phyloP scores from a whole-genome alignment of 2,888 invertebrate species.

The Platynereis dumerilii region DNA sequence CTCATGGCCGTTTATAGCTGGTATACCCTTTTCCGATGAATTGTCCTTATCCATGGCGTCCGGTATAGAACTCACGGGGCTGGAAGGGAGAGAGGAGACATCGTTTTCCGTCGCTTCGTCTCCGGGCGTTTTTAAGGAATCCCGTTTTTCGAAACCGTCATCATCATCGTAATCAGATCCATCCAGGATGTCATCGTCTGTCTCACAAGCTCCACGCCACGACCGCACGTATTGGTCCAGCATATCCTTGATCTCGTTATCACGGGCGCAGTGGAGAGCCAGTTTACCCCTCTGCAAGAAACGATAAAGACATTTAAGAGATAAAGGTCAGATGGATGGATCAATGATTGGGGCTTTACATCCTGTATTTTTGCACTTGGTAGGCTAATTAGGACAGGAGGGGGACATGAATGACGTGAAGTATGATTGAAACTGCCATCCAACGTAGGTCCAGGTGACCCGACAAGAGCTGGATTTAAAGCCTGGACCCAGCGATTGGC shows the following conservation, averaged over 20 bases:
- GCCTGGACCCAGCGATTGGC: no score
- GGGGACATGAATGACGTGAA: no score
- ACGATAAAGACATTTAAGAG: not conserved
- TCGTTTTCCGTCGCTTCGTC: conserved; percentile 3
- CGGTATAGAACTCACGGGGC: not conserved
- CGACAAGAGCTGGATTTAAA: no score
- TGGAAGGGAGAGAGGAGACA: not conserved
- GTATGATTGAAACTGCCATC: no score
- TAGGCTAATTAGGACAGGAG: no score
- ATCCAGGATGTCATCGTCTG: conserved; percentile 5
- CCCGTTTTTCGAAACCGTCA: not conserved
- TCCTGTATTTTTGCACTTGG: no score
- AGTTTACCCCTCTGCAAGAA: conserved; percentile 36
- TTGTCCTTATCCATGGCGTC: not conserved
- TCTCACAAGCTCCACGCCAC: not conserved
- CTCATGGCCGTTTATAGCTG: not conserved
- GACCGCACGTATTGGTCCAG: conserved; percentile 21
- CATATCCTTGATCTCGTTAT: conserved; percentile 31
- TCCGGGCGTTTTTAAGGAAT: not conserved
- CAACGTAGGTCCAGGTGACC: no score
- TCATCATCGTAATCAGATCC: not conserved
- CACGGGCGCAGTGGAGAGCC: conserved; percentile 34
- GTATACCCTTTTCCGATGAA: not conserved
- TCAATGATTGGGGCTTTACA: no score
- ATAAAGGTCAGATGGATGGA: no score